A percentile compares a stretch with the other conserved stretches of the same genome.
phyloP scores from a whole-genome alignment of 2,113 vertebrate genomes.

The Brachypteracias leptosomus region DNA sequence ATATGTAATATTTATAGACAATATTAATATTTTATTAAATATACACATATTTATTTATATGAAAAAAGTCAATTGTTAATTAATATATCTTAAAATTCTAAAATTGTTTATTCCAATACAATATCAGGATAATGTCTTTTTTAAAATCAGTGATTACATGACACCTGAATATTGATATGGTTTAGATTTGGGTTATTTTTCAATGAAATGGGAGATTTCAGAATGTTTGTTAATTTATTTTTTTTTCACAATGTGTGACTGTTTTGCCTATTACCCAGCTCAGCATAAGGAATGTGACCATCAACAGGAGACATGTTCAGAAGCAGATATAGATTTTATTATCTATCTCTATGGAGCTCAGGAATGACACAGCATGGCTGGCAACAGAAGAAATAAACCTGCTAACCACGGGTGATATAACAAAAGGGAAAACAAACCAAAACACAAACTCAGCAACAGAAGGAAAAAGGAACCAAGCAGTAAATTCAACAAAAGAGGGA shows the following conservation, averaged over 20 bases:
- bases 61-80: neutral
- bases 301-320: too few relatives aligned
- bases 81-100: neutral
- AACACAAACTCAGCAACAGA: too few relatives aligned
- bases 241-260: neutral
- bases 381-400: too few relatives aligned
- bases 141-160: neutral
- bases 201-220: neutral
- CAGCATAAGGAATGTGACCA: too few relatives aligned
- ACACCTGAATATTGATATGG: neutral
- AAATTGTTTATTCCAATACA: neutral
- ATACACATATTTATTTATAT: neutral
- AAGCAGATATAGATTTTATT: too few relatives aligned
- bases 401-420: too few relatives aligned
- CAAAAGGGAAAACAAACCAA: too few relatives aligned
- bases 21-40: neutral
- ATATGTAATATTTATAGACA: neutral
- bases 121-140: neutral
- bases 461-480: too few relatives aligned
- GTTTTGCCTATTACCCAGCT: too few relatives aligned
- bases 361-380: too few relatives aligned
- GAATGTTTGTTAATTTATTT: neutral
- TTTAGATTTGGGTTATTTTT: neutral
- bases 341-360: too few relatives aligned
- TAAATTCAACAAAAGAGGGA: too few relatives aligned